Conservation (phyloP, 2,797 vertebrate species). For the Sebastes hopkinsi region DNA sequence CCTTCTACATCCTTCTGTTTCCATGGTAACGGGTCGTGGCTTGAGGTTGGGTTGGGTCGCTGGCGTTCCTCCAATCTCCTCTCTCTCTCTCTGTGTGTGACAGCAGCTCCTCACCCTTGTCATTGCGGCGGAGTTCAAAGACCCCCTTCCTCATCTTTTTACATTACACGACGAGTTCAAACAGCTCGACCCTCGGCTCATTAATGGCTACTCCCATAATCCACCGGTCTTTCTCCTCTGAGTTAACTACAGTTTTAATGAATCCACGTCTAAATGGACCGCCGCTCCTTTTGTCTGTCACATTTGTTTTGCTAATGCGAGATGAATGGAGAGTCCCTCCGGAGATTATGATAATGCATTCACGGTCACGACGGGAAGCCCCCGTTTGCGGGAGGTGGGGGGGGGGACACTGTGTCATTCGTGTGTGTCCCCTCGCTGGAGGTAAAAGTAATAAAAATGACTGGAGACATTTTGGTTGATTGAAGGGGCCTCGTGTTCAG, state of each 20-base stretch:
- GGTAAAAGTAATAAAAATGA: conserved; percentile 67
- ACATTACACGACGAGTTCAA: conserved; percentile 23
- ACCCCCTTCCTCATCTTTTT: conserved; percentile 3
- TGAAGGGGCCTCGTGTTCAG: conserved; percentile 53
- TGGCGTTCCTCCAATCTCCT: background rate
- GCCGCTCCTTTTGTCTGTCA: conserved; percentile 36
- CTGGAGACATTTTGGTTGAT: conserved; percentile 68
- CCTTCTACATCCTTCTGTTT: conserved; percentile 38
- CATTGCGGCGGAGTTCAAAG: conserved; percentile 5
- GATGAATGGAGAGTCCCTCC: conserved; percentile 74
- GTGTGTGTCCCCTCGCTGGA: conserved; percentile 42
- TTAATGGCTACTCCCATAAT: conserved; percentile 38
- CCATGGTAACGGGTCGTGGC: conserved; percentile 60
- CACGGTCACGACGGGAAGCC: conserved; percentile 60
- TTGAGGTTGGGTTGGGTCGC: conserved; percentile 40
- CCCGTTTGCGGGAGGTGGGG: conserved; percentile 3
- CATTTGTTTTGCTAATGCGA: conserved; percentile 77
- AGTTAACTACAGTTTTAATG: conserved; percentile 40
- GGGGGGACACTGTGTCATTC: conserved; percentile 27
- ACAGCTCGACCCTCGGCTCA: conserved; percentile 35
- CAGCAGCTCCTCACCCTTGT: conserved; percentile 8
- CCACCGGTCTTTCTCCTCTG: conserved; percentile 27
- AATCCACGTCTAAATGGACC: conserved; percentile 24
- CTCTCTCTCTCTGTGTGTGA: background rate
- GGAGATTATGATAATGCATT: conserved; percentile 78